phyloP scores from a whole-genome alignment of 2,797 vertebrate genomes.

The Stomatorhinus walkeri region DNA sequence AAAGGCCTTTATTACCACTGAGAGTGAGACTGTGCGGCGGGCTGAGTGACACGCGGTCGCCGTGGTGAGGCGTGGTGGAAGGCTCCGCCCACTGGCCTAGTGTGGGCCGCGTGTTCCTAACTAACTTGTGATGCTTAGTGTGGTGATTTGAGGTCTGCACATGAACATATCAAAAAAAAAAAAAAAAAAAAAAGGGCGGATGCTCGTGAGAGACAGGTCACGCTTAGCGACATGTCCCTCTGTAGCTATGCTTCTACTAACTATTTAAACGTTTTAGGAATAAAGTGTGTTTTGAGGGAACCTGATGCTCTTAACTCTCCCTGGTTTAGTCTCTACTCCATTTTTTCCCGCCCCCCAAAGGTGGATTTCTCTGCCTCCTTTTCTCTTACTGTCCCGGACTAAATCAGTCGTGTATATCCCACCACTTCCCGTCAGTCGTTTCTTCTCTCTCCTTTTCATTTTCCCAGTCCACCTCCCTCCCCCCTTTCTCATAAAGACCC shows the following conservation, averaged over 20 bases:
- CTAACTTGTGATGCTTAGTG: neutral
- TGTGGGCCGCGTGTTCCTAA: neutral
- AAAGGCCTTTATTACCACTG: constrained; percentile 13
- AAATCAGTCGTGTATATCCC: too few relatives aligned
- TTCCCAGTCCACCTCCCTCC: too few relatives aligned
- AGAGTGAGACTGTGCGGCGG: neutral
- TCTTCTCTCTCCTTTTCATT: too few relatives aligned
- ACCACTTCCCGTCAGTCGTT: too few relatives aligned
- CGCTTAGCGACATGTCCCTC: neutral
- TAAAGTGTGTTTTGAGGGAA: neutral
- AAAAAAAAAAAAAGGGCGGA: neutral
- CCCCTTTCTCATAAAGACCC: too few relatives aligned
- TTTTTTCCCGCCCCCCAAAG: too few relatives aligned
- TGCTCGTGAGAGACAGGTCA: neutral
- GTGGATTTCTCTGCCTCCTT: too few relatives aligned
- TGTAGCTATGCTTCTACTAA: neutral
- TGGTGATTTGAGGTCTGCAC: neutral
- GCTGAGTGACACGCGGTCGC: neutral
- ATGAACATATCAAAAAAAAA: neutral
- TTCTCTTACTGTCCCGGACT: too few relatives aligned
- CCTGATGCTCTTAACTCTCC: neutral
- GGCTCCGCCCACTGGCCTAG: neutral
- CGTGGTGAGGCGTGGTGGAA: neutral
- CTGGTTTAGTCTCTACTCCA: neutral
- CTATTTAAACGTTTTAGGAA: neutral